Percentiles rank a stretch among this genome's conserved stretches.
Evolutionary conservation across 2,113 vertebrate genomes (phyloP).

Genomic region (Nothoprocta pentlandii): DNA sequence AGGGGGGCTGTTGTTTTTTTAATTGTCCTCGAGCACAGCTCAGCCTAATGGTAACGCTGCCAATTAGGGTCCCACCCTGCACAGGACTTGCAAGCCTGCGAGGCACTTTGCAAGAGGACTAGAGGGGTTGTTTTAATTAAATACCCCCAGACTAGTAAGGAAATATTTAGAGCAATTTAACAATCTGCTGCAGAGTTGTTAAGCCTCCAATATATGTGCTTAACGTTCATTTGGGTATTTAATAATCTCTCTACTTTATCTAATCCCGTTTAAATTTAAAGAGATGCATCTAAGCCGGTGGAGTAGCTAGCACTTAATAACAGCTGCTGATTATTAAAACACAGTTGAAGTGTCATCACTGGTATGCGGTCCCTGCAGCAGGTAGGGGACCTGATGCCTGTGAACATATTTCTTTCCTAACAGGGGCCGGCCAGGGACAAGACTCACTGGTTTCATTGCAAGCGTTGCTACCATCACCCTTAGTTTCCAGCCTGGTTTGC

Average conservation of each 20-base stretch:
- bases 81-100: slow-evolving; percentile 22
- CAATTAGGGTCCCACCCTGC: slow-evolving; percentile 48
- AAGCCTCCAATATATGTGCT: slow-evolving; percentile 78
- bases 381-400: slow-evolving; percentile 27
- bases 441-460: not conserved
- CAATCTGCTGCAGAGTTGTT: slow-evolving; percentile 76
- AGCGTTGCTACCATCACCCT: not conserved
- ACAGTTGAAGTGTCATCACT: slow-evolving; percentile 73
- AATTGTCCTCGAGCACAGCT: slow-evolving; percentile 50
- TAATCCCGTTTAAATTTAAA: slow-evolving; percentile 82
- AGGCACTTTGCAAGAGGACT: slow-evolving; percentile 65
- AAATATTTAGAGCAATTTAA: slow-evolving; percentile 75
- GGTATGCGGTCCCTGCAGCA: slow-evolving; percentile 36
- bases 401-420: slow-evolving; percentile 43
- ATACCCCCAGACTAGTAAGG: slow-evolving; percentile 68
- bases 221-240: slow-evolving; percentile 81
- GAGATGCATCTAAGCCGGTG: slow-evolving; percentile 76
- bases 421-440: slow-evolving; percentile 7
- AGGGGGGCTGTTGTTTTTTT: slow-evolving; percentile 4
- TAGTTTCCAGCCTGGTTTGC: not conserved
- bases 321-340: slow-evolving; percentile 77
- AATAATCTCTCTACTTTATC: slow-evolving; percentile 80
- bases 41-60: slow-evolving; percentile 24
- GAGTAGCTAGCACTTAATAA: slow-evolving; percentile 75
- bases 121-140: slow-evolving; percentile 76